phyloP scores from a whole-genome alignment of 1,140 invertebrate species.

The Bombus breviceps region DNA sequence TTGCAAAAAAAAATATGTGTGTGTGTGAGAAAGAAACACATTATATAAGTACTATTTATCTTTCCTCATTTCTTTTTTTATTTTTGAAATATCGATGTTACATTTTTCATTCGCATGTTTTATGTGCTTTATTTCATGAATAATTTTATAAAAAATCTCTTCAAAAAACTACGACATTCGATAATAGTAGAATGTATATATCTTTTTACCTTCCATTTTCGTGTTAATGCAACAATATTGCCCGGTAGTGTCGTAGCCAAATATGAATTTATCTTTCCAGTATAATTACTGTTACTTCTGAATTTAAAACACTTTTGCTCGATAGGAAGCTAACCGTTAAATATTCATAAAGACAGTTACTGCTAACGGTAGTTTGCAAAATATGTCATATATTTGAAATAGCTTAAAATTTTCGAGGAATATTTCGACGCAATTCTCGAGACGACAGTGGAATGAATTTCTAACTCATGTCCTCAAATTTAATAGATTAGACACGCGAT shows the following conservation, averaged over 20 bases:
- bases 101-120: background rate
- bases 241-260: background rate
- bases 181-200: background rate
- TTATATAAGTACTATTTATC: too few species aligned
- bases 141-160: background rate
- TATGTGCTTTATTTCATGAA: background rate
- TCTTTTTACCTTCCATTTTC: background rate
- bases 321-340: constrained; percentile 18
- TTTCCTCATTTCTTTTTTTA: too few species aligned
- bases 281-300: constrained; percentile 38
- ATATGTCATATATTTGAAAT: background rate
- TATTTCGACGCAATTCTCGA: background rate
- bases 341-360: constrained; percentile 41
- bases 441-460: background rate
- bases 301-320: constrained; percentile 16
- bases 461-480: background rate
- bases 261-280: constrained; percentile 14
- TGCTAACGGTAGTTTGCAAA: too few species aligned
- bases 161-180: background rate
- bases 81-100: too few species aligned
- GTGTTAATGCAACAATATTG: background rate
- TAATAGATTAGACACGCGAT: background rate
- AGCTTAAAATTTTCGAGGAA: constrained; percentile 5
- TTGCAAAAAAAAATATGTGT: background rate
- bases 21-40: too few species aligned